Base-by-base conservation (phyloP, 2,113 vertebrate species). In the Corydoras maculifer region DNA sequence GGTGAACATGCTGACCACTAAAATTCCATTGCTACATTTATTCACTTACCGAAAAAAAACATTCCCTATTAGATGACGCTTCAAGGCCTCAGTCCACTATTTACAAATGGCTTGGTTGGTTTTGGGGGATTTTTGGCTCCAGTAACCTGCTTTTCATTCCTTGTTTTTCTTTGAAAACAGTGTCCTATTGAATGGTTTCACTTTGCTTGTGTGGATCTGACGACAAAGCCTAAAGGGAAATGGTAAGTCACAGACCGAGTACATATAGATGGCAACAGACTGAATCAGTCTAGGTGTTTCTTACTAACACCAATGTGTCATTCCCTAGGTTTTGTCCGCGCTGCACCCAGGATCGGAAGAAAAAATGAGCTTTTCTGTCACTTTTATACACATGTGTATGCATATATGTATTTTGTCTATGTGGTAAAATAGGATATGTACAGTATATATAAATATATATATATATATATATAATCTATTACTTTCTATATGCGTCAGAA, bases 111-210 rank as follows among this genome's bases (percentile, higher is more conserved):
- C 13, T 12, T 3, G 51, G 3, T 13, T 13, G 53, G 11, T 13
- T 55, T 55, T 13, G 11, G 54, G 6, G n/a, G 6, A 57, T 53
- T 53, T 10, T 53, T 6, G 9, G 51, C 13, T 14, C 9, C 13
- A 12, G 4, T 12, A 54, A 12, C 12, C 70, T 8, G 9, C 58
- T 68, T 2, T n/a, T 48, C 65, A 14, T 31, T 13, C 11, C 48
- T 69, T 66, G 32, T 55, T 75, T 43, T 2, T 14, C 82, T 67
- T 72, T 78, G 76, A 65, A 49, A 75, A 50, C 81, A 99, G 97
- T 99, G 97, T 88, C 95, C 96, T 0, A 98, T 99, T 2, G 96
- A 99, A 68, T 99, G 97, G 97, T 99, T 99, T 84, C 97, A 99
- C 84, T 99, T 99, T 31, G 94, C 96, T 48, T 99, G 97, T 49